Conservation (phyloP, 2,113 vertebrate species). For the Coptodon rendalli region DNA sequence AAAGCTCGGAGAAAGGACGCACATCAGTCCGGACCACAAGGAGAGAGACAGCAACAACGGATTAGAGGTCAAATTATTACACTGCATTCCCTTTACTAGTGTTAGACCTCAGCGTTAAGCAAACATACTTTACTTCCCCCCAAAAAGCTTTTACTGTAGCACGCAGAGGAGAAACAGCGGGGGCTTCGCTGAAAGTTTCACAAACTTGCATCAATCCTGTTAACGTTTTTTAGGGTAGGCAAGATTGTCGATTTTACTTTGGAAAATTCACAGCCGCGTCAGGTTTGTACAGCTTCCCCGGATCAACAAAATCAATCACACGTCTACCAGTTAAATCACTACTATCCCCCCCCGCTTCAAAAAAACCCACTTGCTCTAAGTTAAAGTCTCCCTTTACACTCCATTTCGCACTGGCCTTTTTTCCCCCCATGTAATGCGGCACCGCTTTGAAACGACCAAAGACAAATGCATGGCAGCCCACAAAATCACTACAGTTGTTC, state of each 20-base stretch:
- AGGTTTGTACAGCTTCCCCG: neutral
- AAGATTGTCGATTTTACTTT: neutral
- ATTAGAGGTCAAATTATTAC: neutral
- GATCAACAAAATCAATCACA: neutral
- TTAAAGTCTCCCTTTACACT: constrained; percentile 4
- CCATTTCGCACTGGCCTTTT: neutral
- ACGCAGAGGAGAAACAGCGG: neutral
- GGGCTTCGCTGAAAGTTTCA: neutral
- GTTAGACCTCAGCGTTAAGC: neutral
- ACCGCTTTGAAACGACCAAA: constrained; percentile 34
- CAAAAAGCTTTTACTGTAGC: neutral
- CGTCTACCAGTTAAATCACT: neutral
- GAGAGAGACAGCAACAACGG: neutral
- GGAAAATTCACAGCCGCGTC: neutral
- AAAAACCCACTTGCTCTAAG: neutral
- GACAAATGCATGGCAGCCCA: constrained; percentile 59
- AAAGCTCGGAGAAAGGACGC: neutral
- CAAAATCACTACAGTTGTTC: constrained; percentile 68
- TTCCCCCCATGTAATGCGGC: neutral
- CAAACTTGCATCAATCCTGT: neutral
- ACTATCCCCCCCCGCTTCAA: neutral
- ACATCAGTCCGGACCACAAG: neutral
- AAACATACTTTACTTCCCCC: neutral
- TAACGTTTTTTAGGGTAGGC: neutral
- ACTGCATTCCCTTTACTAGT: neutral